Conservation (phyloP, 2,113 vertebrate species). For the Vanacampus margaritifer region DNA sequence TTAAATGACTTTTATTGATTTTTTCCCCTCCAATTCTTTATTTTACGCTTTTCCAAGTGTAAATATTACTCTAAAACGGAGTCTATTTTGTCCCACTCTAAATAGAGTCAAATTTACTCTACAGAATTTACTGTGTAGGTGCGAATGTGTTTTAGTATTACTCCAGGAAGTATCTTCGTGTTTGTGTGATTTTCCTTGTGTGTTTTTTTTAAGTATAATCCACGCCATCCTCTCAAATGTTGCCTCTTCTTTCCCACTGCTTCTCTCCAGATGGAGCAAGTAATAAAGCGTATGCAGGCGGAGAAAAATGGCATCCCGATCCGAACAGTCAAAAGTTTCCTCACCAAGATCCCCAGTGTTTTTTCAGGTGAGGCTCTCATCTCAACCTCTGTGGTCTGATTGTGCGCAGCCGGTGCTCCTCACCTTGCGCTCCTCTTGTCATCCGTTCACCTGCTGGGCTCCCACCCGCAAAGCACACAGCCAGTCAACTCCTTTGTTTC, state of each 20-base stretch:
- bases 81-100: no score
- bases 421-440: background rate
- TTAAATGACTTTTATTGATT: no score
- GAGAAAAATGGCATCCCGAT: slow-evolving; percentile 97
- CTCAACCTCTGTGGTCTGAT: background rate
- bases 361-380: slow-evolving; percentile 87
- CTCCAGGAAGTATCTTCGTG: background rate
- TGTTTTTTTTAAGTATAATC: background rate
- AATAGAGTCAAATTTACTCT: no score
- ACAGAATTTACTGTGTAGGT: no score
- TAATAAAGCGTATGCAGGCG: slow-evolving; percentile 96
- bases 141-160: no score
- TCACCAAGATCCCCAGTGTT: slow-evolving; percentile 97
- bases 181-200: background rate
- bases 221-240: background rate
- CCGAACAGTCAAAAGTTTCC: slow-evolving; percentile 97
- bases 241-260: slow-evolving; percentile 9
- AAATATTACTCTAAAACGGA: no score
- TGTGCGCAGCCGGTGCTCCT: background rate
- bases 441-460: slow-evolving; percentile 16
- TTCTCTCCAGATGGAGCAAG: slow-evolving; percentile 87
- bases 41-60: no score
- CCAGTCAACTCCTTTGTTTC: slow-evolving; percentile 1
- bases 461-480: slow-evolving; percentile 25
- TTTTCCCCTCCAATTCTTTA: no score